A percentile compares a stretch with the other conserved stretches of the same genome.
phyloP scores from a whole-genome alignment of 2,797 vertebrate species.

The Microhierax caerulescens region DNA sequence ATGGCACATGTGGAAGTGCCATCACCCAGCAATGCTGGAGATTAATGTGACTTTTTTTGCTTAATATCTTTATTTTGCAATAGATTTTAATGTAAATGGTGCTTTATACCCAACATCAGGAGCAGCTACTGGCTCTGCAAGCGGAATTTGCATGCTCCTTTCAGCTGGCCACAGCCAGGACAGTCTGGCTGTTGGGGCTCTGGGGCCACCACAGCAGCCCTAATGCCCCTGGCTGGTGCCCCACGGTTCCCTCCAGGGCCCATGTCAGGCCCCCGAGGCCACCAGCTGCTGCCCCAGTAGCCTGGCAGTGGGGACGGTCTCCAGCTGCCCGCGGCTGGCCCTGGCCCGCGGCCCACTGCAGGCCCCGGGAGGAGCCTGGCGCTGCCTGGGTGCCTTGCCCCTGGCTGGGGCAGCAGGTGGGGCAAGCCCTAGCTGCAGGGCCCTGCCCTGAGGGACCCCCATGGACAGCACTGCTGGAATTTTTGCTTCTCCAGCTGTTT shows the following conservation, averaged over 20 bases:
- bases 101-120: background rate
- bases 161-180: background rate
- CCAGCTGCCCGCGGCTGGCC: no score
- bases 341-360: no score
- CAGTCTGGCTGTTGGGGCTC: no score
- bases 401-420: no score
- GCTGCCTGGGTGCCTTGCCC: no score
- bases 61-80: background rate
- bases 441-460: no score
- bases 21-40: background rate
- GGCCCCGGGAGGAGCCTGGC: no score
- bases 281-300: background rate
- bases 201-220: background rate
- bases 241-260: background rate
- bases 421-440: no score
- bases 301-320: fast-evolving
- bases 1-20: background rate
- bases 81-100: background rate
- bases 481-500: background rate
- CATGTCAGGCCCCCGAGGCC: background rate
- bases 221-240: no score
- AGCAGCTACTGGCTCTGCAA: background rate
- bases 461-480: background rate
- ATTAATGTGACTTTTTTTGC: background rate
- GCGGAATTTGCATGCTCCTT: background rate